Percentiles rank a stretch among this genome's conserved stretches.
Evolutionary conservation across 2,888 invertebrate species (phyloP).

Genomic region (Pantelozetes paolii): DNA sequence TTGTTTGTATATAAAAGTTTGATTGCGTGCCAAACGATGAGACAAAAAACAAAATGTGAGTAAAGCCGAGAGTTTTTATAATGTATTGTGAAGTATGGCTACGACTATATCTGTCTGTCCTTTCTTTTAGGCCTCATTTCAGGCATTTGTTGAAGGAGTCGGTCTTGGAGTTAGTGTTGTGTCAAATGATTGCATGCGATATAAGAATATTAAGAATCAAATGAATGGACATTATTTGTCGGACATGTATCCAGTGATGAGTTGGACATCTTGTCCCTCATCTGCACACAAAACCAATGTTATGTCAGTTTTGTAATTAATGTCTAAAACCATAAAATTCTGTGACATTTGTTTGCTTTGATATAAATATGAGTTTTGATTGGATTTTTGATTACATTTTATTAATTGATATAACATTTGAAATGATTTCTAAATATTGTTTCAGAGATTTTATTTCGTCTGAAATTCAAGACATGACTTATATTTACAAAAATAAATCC

Average conservation of each 20-base stretch:
- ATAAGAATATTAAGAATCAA: background rate
- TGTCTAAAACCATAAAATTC: background rate
- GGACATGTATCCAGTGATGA: background rate
- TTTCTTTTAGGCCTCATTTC: background rate
- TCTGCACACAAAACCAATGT: background rate
- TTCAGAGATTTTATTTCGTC: too few relatives aligned
- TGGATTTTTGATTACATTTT: background rate
- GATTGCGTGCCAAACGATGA: slow-evolving; percentile 13
- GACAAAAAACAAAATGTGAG: background rate
- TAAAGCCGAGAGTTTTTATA: slow-evolving; percentile 1
- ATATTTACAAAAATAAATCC: too few relatives aligned
- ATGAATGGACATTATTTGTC: slow-evolving; percentile 21
- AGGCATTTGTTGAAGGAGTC: background rate
- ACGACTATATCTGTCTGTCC: background rate
- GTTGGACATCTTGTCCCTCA: background rate
- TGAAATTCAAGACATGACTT: too few relatives aligned
- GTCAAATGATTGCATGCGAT: slow-evolving; percentile 2
- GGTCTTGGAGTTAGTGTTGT: background rate
- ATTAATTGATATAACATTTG: background rate
- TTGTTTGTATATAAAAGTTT: background rate
- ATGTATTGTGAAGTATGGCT: background rate
- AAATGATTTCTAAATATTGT: too few relatives aligned
- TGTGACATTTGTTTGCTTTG: background rate
- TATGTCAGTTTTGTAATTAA: slow-evolving; percentile 12
- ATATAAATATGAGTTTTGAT: background rate